These are phyloP conservation scores for Heliconius nattereri DNA, from an alignment of 1,140 invertebrate species.

Conservation along the genomic window DNA sequence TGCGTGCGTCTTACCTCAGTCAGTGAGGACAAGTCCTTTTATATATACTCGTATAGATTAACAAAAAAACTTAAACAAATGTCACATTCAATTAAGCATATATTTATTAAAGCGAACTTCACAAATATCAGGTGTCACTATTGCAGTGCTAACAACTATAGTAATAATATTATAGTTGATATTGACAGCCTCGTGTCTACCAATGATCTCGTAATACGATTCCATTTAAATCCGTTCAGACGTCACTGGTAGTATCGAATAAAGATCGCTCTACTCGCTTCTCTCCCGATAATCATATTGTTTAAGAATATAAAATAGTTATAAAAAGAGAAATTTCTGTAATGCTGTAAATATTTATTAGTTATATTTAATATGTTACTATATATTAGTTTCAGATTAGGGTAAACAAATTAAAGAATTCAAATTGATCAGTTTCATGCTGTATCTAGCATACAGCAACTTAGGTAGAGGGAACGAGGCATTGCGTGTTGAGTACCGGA, in stretches of 20 bases:
- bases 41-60: too few species aligned
- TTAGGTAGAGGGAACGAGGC: too few species aligned
- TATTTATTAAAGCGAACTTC: not conserved
- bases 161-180: not conserved
- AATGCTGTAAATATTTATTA: not conserved
- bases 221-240: not conserved
- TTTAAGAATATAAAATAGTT: not conserved
- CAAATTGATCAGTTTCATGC: too few species aligned
- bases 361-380: too few species aligned
- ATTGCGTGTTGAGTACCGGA: too few species aligned
- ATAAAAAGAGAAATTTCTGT: not conserved
- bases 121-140: not conserved
- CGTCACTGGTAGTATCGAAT: not conserved
- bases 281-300: not conserved
- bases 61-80: too few species aligned
- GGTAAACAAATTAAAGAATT: too few species aligned
- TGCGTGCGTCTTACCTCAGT: too few species aligned
- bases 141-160: not conserved
- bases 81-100: not conserved
- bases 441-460: too few species aligned
- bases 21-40: too few species aligned
- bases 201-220: not conserved
- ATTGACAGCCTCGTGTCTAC: not conserved
- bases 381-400: too few species aligned
- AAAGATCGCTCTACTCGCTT: not conserved